These are phyloP conservation scores for Apogon hyalosoma DNA, from an alignment of 2,797 vertebrate genomes.

Conservation along the genomic window DNA sequence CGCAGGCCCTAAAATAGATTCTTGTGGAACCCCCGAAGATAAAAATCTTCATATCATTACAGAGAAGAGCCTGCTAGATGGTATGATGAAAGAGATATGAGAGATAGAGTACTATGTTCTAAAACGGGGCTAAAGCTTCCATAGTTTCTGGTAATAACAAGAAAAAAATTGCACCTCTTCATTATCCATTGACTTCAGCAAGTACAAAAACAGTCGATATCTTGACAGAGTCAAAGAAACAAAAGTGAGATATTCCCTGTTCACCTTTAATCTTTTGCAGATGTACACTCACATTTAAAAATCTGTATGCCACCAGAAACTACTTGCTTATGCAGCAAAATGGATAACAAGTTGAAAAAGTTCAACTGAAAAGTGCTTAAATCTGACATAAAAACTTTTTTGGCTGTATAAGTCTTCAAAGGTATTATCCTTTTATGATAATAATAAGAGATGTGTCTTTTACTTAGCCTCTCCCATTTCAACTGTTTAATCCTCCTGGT, in stretches of 20 bases:
- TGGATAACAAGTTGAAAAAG: conserved; percentile 14
- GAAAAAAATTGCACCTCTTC: too few relatives aligned
- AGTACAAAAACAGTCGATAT: too few relatives aligned
- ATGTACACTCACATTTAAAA: too few relatives aligned
- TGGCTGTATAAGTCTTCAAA: conserved; percentile 37
- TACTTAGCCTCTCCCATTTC: conserved; percentile 32
- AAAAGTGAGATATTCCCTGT: too few relatives aligned
- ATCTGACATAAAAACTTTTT: conserved; percentile 45
- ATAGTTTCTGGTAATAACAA: too few relatives aligned
- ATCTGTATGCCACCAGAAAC: too few relatives aligned
- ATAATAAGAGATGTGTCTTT: conserved; percentile 30
- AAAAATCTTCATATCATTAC: background rate
- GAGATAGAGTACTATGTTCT: too few relatives aligned
- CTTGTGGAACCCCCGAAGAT: conserved; percentile 13
- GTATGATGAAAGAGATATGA: background rate
- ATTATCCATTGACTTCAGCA: too few relatives aligned
- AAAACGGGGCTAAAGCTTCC: too few relatives aligned
- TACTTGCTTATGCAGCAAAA: background rate
- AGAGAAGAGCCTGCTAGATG: background rate
- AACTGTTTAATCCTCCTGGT: conserved; percentile 39
- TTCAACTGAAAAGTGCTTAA: conserved; percentile 23
- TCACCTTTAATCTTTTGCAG: too few relatives aligned
- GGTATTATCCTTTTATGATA: conserved; percentile 34
- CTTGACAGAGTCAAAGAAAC: too few relatives aligned
- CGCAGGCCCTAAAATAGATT: background rate